A percentile compares a stretch with the other conserved stretches of the same genome.
These are phyloP conservation scores for Notospermus geniculatus DNA, from an alignment of 1,140 invertebrate genomes.

Conservation along the genomic window DNA sequence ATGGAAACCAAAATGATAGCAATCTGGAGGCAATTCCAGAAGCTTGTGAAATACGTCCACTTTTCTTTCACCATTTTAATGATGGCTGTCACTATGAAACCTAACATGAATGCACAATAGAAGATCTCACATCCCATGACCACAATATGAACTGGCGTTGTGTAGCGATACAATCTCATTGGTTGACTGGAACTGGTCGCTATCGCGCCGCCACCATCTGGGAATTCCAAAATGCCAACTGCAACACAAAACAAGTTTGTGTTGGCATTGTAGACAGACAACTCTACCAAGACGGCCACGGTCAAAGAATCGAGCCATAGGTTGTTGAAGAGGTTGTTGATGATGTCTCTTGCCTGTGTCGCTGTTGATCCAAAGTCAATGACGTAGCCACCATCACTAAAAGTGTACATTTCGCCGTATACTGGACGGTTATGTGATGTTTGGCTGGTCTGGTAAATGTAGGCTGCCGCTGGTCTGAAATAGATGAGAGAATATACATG, in stretches of 20 bases:
- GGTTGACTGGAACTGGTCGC: conserved; percentile 59
- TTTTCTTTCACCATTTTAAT: conserved; percentile 36
- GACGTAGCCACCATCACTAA: conserved; percentile 63
- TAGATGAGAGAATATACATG: too few relatives aligned
- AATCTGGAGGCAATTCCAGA: conserved; percentile 58
- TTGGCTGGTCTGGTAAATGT: too few relatives aligned
- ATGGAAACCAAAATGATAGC: conserved; percentile 54
- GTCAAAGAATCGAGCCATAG: conserved; percentile 62
- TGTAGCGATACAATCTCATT: conserved; percentile 42
- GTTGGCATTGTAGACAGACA: conserved; percentile 63
- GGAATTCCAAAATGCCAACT: conserved; percentile 59
- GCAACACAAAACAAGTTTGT: conserved; percentile 59
- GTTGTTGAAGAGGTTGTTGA: conserved; percentile 50
- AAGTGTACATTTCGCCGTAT: conserved; percentile 55
- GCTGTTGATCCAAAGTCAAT: conserved; percentile 54
- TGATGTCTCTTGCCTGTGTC: conserved; percentile 39
- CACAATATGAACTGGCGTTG: conserved; percentile 40
- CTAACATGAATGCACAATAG: conserved; percentile 55
- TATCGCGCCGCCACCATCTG: conserved; percentile 58
- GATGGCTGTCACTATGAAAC: conserved; percentile 57
- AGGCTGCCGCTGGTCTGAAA: too few relatives aligned
- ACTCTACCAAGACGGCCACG: conserved; percentile 62
- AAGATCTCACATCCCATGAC: conserved; percentile 44
- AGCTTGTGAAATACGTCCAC: conserved; percentile 36
- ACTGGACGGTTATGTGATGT: conserved; percentile 56